These are phyloP conservation scores for Ophion ellenae DNA, from an alignment of 2,888 invertebrate species.

Conservation along the genomic window DNA sequence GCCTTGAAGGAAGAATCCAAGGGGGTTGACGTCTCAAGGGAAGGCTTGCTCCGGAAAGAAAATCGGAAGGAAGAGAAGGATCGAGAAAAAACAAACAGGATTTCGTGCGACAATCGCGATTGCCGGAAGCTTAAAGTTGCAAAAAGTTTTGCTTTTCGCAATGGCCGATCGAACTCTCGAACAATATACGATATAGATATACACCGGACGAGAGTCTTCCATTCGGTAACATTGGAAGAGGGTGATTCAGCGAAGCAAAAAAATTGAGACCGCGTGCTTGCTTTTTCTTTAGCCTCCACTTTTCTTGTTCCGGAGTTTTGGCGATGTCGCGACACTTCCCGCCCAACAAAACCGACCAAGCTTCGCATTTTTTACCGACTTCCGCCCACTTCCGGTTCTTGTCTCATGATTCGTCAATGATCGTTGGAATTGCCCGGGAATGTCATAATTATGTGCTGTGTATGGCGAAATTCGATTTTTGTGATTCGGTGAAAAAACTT, in stretches of 20 bases:
- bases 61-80: conserved; percentile 8
- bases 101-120: conserved; percentile 55
- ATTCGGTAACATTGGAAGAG: conserved; percentile 11
- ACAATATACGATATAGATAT: conserved; percentile 10
- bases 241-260: conserved; percentile 45
- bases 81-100: conserved; percentile 61
- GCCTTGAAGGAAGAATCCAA: conserved; percentile 30
- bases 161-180: conserved; percentile 61
- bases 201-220: not conserved
- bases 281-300: conserved; percentile 3
- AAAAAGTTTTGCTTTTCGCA: conserved; percentile 56
- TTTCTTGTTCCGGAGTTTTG: conserved; percentile 40
- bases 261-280: conserved; percentile 18
- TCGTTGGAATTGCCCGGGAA: no score
- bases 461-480: no score
- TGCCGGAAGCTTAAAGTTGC: conserved; percentile 55
- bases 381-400: no score
- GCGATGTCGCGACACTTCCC: not conserved
- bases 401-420: not conserved
- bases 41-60: not conserved
- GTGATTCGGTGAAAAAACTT: no score
- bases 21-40: not conserved
- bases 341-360: no score
- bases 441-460: no score
- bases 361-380: no score